Evolutionary conservation across 1,140 invertebrate species (phyloP).

Genomic region (Hyles euphorbiae): DNA sequence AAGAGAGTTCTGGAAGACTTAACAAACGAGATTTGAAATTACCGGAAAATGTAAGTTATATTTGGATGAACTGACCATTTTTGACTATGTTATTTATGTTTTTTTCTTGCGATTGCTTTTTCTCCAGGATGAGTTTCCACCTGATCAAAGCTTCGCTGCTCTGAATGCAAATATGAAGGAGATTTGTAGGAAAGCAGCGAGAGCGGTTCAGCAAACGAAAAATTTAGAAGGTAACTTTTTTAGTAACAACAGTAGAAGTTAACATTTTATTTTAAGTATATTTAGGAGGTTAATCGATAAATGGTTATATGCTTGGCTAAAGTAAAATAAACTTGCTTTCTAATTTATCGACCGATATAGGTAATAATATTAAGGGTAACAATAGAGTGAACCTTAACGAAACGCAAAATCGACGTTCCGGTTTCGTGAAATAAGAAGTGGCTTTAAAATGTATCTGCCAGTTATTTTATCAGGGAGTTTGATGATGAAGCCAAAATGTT

Average conservation of each 20-base stretch:
- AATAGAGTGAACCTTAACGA: too few species aligned
- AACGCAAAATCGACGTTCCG: too few species aligned
- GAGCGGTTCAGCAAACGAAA: slow-evolving; percentile 40
- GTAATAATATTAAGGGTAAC: too few species aligned
- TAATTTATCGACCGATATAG: too few species aligned
- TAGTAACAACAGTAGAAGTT: neutral
- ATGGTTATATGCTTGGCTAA: too few species aligned
- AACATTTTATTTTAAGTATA: neutral
- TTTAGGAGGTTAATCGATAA: too few species aligned
- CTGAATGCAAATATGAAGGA: slow-evolving; percentile 54
- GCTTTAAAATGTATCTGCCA: too few species aligned
- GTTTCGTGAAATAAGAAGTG: too few species aligned
- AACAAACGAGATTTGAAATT: slow-evolving; percentile 4
- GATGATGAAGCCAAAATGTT: too few species aligned
- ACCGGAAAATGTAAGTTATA: slow-evolving; percentile 1
- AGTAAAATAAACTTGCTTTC: too few species aligned
- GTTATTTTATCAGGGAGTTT: too few species aligned
- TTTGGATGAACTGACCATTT: slow-evolving; percentile 26
- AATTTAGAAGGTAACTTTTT: slow-evolving; percentile 35
- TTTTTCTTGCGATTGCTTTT: neutral
- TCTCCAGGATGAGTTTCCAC: slow-evolving; percentile 16
- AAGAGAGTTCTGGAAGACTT: neutral
- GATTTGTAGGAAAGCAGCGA: slow-evolving; percentile 44
- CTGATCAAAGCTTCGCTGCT: slow-evolving; percentile 21
- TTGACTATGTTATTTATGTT: neutral